Percentiles rank a stretch among this genome's conserved stretches.
Evolutionary conservation across 1,140 invertebrate genomes (phyloP).

Genomic region (Andricus grossulariae): DNA sequence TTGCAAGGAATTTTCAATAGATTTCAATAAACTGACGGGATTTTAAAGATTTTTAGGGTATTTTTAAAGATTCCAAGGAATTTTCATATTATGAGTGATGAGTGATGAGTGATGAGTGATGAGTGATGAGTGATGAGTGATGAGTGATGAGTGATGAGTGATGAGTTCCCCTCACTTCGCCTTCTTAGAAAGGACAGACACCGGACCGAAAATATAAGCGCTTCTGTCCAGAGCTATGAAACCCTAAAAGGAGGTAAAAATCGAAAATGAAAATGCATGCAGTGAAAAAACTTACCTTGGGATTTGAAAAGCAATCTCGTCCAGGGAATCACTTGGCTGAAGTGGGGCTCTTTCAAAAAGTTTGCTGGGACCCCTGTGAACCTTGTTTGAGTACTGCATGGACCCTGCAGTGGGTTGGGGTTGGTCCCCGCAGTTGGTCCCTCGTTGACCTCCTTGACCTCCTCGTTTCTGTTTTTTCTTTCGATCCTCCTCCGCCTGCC

Average conservation of each 20-base stretch:
- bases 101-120: no score
- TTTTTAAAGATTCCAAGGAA: no score
- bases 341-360: slow-evolving; percentile 89
- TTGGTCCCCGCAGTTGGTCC: slow-evolving; percentile 70
- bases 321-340: slow-evolving; percentile 89
- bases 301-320: slow-evolving; percentile 93
- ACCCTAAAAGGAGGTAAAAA: neutral
- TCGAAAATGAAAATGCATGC: slow-evolving; percentile 31
- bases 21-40: no score
- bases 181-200: no score
- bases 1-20: no score
- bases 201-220: neutral
- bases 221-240: no score
- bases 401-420: slow-evolving; percentile 73
- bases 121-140: no score
- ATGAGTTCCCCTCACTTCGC: no score
- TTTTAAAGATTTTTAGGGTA: no score
- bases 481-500: slow-evolving; percentile 84
- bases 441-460: slow-evolving; percentile 66
- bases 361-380: slow-evolving; percentile 80
- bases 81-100: no score
- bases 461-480: slow-evolving; percentile 77
- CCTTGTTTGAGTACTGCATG: slow-evolving; percentile 69
- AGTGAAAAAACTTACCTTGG: slow-evolving; percentile 82
- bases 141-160: no score